Percentiles rank a stretch among this genome's conserved stretches.
Conservation (phyloP, 2,888 invertebrate species). For the Leucoma salicis region DNA sequence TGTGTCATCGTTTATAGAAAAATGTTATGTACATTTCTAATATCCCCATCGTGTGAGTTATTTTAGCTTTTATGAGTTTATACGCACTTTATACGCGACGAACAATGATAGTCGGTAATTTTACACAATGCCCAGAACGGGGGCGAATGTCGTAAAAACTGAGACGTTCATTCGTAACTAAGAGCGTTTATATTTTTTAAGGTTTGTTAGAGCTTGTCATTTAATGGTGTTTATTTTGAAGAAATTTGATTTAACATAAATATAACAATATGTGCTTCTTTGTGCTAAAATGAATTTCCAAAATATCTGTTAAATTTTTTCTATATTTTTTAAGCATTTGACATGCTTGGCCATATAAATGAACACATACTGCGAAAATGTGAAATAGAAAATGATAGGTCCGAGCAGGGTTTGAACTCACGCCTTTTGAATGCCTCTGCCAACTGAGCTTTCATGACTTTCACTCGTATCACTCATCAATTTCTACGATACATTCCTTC, state of each 20-base stretch:
- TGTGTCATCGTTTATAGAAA: constrained; percentile 26
- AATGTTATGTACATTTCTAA: constrained; percentile 29
- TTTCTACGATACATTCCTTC: too few relatives aligned
- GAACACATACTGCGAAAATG: too few relatives aligned
- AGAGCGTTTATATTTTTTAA: constrained; percentile 34
- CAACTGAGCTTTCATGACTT: too few relatives aligned
- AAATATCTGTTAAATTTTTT: too few relatives aligned
- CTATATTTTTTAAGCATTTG: too few relatives aligned
- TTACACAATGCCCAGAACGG: constrained; percentile 22
- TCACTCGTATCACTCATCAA: too few relatives aligned
- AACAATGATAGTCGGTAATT: constrained; percentile 39
- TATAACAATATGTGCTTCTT: too few relatives aligned
- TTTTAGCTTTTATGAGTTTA: constrained; percentile 38
- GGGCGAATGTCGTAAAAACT: constrained; percentile 31
- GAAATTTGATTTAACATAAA: constrained; percentile 5
- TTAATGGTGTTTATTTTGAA: constrained; percentile 10
- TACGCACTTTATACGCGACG: constrained; percentile 33
- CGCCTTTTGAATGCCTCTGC: too few relatives aligned
- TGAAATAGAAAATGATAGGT: too few relatives aligned
- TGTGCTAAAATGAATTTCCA: too few relatives aligned
- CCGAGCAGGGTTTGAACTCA: too few relatives aligned
- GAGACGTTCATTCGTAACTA: constrained; percentile 29
- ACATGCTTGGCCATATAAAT: too few relatives aligned
- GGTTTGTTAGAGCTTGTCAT: constrained; percentile 17
- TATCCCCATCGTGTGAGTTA: constrained; percentile 33